Evolutionary conservation across 2,888 invertebrate species (phyloP).

Genomic region (Sussaba pulchella): DNA sequence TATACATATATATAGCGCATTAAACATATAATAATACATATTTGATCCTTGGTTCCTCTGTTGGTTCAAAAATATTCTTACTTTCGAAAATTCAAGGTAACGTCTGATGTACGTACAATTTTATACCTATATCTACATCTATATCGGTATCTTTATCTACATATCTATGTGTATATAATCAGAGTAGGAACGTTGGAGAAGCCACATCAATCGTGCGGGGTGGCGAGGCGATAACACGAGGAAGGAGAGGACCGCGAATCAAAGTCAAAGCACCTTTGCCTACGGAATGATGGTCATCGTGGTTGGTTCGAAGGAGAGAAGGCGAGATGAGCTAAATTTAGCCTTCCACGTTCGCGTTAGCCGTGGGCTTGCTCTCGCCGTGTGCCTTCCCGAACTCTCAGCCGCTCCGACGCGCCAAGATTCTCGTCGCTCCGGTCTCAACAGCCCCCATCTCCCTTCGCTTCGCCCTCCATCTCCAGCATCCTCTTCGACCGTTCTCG

Average conservation of each 20-base stretch:
- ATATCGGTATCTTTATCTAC: neutral
- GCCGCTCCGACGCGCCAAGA: slow-evolving; percentile 65
- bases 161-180: too few relatives aligned
- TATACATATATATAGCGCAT: too few relatives aligned
- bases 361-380: slow-evolving; percentile 14
- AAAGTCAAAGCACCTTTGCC: slow-evolving; percentile 65
- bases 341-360: slow-evolving; percentile 45
- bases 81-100: neutral
- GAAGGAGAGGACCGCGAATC: slow-evolving; percentile 51
- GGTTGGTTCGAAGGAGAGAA: slow-evolving; percentile 37
- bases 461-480: slow-evolving; percentile 16
- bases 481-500: slow-evolving; percentile 24
- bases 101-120: neutral
- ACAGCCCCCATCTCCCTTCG: slow-evolving; percentile 31
- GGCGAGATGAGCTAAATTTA: slow-evolving; percentile 64
- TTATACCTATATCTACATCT: neutral
- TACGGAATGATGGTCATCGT: slow-evolving; percentile 61
- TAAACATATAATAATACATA: too few relatives aligned
- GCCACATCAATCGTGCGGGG: slow-evolving; percentile 61
- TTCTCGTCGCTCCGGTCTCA: slow-evolving; percentile 61
- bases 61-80: neutral
- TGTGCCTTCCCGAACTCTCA: slow-evolving; percentile 45
- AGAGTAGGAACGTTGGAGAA: slow-evolving; percentile 35
- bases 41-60: neutral
- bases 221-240: slow-evolving; percentile 43